Base-by-base conservation (phyloP, 2,797 vertebrate genomes). In the Schizothorax lantsangensis region DNA sequence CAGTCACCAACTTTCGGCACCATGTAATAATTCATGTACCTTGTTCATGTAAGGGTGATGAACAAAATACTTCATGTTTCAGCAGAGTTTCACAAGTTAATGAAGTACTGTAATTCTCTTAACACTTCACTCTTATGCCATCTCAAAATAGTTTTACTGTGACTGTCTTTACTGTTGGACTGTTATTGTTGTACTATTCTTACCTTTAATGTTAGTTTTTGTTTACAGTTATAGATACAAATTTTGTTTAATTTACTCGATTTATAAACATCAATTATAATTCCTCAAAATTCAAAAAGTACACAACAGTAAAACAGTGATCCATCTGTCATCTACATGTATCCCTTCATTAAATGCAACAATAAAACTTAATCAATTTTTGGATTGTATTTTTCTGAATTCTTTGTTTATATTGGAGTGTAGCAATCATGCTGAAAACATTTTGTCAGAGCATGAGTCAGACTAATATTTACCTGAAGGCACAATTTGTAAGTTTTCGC, bases 1-100 rank as follows among this genome's bases (percentile, higher is more conserved):
- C 71, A 74, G 71, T 74, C 71, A 2, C 71, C 43, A 74, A 74
- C 71, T 74, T 74, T 74, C 3, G 11, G 71, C 71, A 73, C 71
- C 38, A 73, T 45, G 40, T 45, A 45, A 33, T 30, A 33, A 30
- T 14, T 36, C n/a, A 30, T 30, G 23, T 73, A 73, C 40, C 71
- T 43, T 72, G 36, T 72, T 47, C 43, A 74, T 74, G 43, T 74
- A 74, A 47, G 43, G 71, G 71, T 74, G 71, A 47, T 15, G 2
- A 73, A n/a, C 2, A 0, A 47, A 74, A 45, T 26, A 74, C 23
- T 74, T 47, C 33, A 47, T 47, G 45, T 47, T 47, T 47, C 45
- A 47, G 12, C 45, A 47, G 3, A 47, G 45, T 47, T 47, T 47
- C 45, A 47, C 11, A 47, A 47, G 45, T 47, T 47, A 47, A 47